Conservation (phyloP, 1,140 invertebrate species). For the Delia radicum region DNA sequence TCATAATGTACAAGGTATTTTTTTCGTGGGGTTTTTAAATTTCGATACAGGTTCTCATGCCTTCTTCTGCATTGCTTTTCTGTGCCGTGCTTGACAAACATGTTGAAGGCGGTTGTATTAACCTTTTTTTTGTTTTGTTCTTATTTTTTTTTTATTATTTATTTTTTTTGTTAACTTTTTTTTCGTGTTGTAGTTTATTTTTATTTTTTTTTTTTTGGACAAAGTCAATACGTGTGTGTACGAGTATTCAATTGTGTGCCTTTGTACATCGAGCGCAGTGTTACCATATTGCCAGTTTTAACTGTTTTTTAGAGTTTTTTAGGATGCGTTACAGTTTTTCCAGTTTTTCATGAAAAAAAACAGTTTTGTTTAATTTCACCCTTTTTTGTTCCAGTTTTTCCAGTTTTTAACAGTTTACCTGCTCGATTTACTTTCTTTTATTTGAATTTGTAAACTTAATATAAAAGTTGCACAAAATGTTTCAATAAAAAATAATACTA, state of each 20-base stretch:
- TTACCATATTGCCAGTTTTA: too few species aligned
- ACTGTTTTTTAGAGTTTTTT: too few species aligned
- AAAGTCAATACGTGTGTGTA: conserved; percentile 1
- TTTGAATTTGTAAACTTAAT: too few species aligned
- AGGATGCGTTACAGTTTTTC: too few species aligned
- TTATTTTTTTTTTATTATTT: too few species aligned
- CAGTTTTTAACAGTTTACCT: too few species aligned
- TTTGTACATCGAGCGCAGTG: not conserved
- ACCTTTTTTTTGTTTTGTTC: not conserved
- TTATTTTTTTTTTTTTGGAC: not conserved
- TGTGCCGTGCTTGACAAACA: not conserved
- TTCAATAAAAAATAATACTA: too few species aligned
- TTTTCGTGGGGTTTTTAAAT: not conserved
- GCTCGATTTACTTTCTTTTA: too few species aligned
- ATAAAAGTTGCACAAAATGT: too few species aligned
- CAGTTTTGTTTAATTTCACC: too few species aligned
- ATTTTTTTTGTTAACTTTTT: not conserved
- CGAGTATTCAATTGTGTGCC: not conserved
- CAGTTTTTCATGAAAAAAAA: too few species aligned
- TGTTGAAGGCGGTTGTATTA: not conserved
- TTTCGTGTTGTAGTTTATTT: not conserved
- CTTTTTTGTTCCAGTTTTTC: too few species aligned
- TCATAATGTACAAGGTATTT: not conserved
- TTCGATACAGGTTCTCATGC: conserved; percentile 19
- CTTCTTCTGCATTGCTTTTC: not conserved